Base-by-base conservation (phyloP, 1,140 invertebrate species). In the Cotesia typhae region DNA sequence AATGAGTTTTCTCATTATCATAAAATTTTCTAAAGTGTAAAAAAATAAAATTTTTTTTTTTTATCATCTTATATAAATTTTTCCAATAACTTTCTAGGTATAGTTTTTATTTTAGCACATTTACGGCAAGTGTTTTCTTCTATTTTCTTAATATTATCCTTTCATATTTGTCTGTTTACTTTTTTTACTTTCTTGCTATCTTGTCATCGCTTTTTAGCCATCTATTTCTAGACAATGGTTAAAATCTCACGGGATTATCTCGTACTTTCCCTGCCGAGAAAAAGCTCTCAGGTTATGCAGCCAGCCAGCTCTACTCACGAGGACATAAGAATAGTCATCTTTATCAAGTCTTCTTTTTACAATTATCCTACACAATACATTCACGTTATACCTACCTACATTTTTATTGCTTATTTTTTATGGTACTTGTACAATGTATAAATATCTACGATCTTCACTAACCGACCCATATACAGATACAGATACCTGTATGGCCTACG, bases 271-370 rank as follows among this genome's bases (percentile, higher is more conserved):
- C 5, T 17, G 6, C 20, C 7, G 17, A 59, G 20, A 17, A 59
- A 59, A 59, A 59, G 57, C 57, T 59, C 57, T 59, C 20, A 59
- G 57, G 14, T 59, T 59, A 28, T 20, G 20, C 57, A 59, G 57
- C 17, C 17, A 35, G 36, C 57, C 57, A 59, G 28, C 57, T 20
- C 55, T 59, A 28, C 53, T 55, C 53, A 55, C 57, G 28, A 59
- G 57, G 57, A 59, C 57, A 59, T 47, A 10, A 59, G 57, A 59
- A 28, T 59, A 20, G 14, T 59, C 57, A 59, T 59, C 57, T 59
- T 59, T 59, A 59, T 59, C 57, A 59, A 59, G 57, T 59, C 57
- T 20, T 28, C 57, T 59, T 59, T 59, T 59, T 59, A 59, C 57
- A 20, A 28, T 59, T 59, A 59, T 20, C 17, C 14, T 35, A 59